Percentiles rank a stretch among this genome's conserved stretches.
Conservation (phyloP, 2,113 vertebrate genomes). For the Stegostoma tigrinum region DNA sequence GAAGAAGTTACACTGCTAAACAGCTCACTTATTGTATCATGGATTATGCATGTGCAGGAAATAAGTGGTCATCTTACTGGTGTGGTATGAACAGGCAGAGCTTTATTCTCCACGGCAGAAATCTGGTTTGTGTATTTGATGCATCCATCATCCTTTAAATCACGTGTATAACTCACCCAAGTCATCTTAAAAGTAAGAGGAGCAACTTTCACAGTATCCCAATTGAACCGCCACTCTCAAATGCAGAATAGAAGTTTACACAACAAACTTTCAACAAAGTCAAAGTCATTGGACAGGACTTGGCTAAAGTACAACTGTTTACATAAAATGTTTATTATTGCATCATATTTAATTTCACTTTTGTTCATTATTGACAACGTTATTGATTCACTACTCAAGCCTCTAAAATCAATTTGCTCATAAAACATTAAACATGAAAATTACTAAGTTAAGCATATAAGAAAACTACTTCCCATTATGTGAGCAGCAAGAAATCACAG, state of each 20-base stretch:
- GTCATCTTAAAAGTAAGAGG: not conserved
- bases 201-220: not conserved
- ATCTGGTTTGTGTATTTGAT: not conserved
- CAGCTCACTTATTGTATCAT: too few species aligned
- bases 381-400: not conserved
- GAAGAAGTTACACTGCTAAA: too few species aligned
- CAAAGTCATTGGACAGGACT: not conserved
- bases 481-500: not conserved
- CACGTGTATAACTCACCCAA: not conserved
- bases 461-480: not conserved
- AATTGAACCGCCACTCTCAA: not conserved
- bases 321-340: not conserved
- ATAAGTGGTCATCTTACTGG: too few species aligned
- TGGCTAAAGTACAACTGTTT: not conserved
- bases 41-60: too few species aligned
- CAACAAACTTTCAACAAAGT: too few species aligned
- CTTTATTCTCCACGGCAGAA: not conserved
- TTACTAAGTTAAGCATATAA: not conserved
- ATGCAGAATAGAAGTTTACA: not conserved
- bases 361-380: not conserved
- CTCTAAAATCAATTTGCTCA: not conserved
- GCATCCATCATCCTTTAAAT: not conserved
- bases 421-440: too few species aligned
- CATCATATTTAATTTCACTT: not conserved
- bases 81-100: too few species aligned